Evolutionary conservation across 2,888 invertebrate species (phyloP).

Genomic region (Aphidoletes aphidimyza): DNA sequence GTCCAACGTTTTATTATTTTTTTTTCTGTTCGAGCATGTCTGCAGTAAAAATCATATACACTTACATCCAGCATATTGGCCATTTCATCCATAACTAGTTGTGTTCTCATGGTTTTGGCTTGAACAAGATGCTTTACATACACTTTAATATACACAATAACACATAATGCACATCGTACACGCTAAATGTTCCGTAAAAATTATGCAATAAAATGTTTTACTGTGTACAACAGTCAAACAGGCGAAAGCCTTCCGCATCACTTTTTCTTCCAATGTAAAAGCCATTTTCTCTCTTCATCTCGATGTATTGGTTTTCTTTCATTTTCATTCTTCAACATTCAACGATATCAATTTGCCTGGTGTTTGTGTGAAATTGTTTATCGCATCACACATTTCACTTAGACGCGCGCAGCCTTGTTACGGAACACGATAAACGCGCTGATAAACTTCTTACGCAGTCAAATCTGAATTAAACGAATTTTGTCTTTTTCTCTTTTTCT

Average conservation of each 20-base stretch:
- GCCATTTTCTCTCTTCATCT: background rate
- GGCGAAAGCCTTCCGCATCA: background rate
- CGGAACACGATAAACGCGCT: background rate
- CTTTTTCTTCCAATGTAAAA: background rate
- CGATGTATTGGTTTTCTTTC: background rate
- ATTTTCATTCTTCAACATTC: too few species aligned
- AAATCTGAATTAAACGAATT: background rate
- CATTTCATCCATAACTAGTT: background rate
- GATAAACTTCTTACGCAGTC: background rate
- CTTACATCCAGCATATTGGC: background rate
- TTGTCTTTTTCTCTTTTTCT: background rate
- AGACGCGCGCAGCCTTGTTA: background rate
- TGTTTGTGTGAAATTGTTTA: background rate
- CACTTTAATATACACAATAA: background rate
- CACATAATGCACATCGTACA: background rate
- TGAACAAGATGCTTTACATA: background rate
- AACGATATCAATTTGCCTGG: background rate
- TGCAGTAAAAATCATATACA: background rate
- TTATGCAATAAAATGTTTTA: background rate
- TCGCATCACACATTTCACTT: background rate
- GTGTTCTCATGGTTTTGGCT: too few species aligned
- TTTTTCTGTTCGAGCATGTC: background rate
- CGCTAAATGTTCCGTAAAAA: slow-evolving; percentile 15
- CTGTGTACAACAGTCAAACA: background rate
- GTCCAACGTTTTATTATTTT: background rate